These are phyloP conservation scores for Cygnus atratus DNA, from an alignment of 2,113 vertebrate species.

Conservation along the genomic window DNA sequence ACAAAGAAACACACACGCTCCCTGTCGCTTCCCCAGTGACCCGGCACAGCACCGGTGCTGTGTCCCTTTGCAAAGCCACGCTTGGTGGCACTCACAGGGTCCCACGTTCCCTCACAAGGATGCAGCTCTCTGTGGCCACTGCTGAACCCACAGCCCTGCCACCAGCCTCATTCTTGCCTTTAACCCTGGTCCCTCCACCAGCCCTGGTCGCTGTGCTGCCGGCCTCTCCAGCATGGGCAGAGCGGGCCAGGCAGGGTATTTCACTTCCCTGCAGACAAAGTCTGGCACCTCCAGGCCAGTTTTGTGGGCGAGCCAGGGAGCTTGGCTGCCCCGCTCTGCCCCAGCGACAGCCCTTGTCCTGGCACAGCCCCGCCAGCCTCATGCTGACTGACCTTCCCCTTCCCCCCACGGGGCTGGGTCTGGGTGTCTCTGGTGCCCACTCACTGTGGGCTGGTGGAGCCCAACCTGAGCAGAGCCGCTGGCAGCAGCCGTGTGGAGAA, in stretches of 20 bases:
- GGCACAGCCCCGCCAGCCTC: background rate
- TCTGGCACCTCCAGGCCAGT: background rate
- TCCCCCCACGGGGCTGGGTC: background rate
- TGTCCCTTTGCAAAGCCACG: rapidly evolving
- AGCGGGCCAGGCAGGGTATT: background rate
- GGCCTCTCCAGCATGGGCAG: background rate
- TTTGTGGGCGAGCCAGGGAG: background rate
- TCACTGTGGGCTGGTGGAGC: background rate
- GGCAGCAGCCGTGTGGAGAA: background rate
- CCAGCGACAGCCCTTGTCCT: rapidly evolving
- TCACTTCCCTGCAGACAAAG: background rate
- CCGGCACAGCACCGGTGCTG: background rate
- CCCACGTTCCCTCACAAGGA: background rate
- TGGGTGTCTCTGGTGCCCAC: background rate
- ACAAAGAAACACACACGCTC: background rate
- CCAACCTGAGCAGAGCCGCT: background rate
- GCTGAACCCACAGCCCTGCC: background rate
- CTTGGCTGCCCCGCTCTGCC: background rate
- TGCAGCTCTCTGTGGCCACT: background rate
- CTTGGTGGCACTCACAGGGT: background rate
- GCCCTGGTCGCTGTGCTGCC: background rate
- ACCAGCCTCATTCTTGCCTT: background rate
- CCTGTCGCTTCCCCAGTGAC: background rate
- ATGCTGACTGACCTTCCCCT: background rate
- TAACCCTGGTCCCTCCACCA: background rate